Percentiles rank a stretch among this genome's conserved stretches.
Evolutionary conservation across 2,888 invertebrate species (phyloP).

Genomic region (Quadriops clusia): DNA sequence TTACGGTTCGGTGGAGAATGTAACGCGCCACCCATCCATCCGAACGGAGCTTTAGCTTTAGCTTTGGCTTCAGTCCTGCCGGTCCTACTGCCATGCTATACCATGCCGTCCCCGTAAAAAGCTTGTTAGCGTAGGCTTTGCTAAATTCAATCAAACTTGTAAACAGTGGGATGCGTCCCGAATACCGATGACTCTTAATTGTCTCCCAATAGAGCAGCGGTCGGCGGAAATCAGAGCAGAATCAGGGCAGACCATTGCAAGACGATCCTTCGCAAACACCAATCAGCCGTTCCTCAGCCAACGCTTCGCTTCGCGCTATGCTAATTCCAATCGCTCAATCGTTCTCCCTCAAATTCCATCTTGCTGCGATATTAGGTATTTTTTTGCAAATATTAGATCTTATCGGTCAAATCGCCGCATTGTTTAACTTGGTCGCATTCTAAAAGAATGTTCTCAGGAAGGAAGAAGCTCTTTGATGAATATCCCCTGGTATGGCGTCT

Average conservation of each 20-base stretch:
- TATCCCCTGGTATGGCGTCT: no score
- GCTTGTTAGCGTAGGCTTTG: slow-evolving; percentile 23
- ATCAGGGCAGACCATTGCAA: slow-evolving; percentile 28
- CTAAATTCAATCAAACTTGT: slow-evolving; percentile 34
- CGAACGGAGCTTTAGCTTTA: neutral
- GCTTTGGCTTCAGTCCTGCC: slow-evolving; percentile 5
- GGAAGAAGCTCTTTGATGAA: no score
- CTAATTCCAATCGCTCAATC: slow-evolving; percentile 21
- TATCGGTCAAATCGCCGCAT: no score
- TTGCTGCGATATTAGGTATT: no score
- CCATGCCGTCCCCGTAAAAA: slow-evolving; percentile 18
- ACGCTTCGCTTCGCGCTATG: slow-evolving; percentile 24
- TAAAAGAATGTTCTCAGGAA: no score
- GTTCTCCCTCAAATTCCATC: no score
- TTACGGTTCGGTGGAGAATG: slow-evolving; percentile 20
- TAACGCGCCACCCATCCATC: slow-evolving; percentile 13
- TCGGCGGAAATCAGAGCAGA: slow-evolving; percentile 28
- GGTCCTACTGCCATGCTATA: slow-evolving; percentile 9
- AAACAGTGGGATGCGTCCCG: slow-evolving; percentile 32
- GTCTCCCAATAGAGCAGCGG: slow-evolving; percentile 34
- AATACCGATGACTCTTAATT: slow-evolving; percentile 37
- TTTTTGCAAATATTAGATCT: no score
- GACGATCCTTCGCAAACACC: slow-evolving; percentile 36
- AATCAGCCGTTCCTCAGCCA: slow-evolving; percentile 31
- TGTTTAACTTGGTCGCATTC: no score